phyloP scores from a whole-genome alignment of 2,888 invertebrate species.

The Drosophila helvetica region DNA sequence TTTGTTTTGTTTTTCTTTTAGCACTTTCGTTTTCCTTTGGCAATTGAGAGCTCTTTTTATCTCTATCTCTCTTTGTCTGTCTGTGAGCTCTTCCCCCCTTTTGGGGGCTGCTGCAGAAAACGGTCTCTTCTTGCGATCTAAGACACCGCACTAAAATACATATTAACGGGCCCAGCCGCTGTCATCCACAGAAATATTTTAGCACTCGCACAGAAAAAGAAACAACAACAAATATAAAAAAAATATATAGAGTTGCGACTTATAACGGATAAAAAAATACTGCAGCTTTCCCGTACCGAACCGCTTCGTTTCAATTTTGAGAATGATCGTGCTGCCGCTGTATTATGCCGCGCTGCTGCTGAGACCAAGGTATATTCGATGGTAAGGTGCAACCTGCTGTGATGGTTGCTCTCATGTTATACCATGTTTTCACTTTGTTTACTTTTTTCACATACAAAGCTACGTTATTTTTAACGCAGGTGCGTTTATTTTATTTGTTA shows the following conservation, averaged over 20 bases:
- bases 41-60: not conserved
- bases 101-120: not conserved
- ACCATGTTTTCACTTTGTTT: no score
- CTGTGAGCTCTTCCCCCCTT: not conserved
- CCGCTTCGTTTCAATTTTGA: not conserved
- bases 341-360: no score
- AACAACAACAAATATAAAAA: conserved; percentile 8
- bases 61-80: not conserved
- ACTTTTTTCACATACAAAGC: no score
- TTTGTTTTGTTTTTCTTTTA: not conserved
- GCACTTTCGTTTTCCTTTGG: not conserved
- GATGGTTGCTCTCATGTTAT: no score
- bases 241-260: not conserved
- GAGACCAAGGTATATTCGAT: no score
- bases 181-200: conserved; percentile 63
- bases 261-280: not conserved
- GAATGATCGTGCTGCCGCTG: no score
- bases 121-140: conserved; percentile 24
- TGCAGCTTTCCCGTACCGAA: not conserved
- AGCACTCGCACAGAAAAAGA: conserved; percentile 16
- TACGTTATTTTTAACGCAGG: no score
- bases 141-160: conserved; percentile 51
- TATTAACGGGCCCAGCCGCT: conserved; percentile 50
- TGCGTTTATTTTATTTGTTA: no score
- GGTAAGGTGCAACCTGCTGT: no score